Evolutionary conservation across 2,797 vertebrate species (phyloP).

Genomic region (Crenichthys baileyi): DNA sequence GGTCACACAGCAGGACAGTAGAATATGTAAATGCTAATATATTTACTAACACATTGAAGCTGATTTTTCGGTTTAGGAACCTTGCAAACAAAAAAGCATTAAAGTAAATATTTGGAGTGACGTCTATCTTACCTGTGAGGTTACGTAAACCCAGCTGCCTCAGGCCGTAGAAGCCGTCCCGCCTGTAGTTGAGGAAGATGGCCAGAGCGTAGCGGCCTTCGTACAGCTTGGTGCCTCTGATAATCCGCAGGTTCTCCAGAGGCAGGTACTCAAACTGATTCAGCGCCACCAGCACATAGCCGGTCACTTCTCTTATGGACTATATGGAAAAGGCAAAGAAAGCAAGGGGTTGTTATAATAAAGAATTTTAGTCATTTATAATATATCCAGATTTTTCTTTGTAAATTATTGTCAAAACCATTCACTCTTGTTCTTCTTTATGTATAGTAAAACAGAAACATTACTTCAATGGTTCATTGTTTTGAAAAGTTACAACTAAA

Average conservation of each 20-base stretch:
- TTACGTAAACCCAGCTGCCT: slow-evolving; percentile 93
- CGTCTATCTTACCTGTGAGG: slow-evolving; percentile 84
- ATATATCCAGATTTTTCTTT: background rate
- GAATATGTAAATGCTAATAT: background rate
- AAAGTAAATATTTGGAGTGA: background rate
- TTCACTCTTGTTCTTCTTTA: background rate
- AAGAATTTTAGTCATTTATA: background rate
- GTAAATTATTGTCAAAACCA: background rate
- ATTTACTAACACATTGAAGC: background rate
- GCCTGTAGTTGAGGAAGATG: slow-evolving; percentile 97
- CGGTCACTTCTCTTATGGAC: slow-evolving; percentile 97
- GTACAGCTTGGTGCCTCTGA: slow-evolving; percentile 94
- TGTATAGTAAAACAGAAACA: background rate
- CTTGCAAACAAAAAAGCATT: background rate
- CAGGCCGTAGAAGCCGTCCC: slow-evolving; percentile 92
- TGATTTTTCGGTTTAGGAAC: background rate
- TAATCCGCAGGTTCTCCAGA: slow-evolving; percentile 94
- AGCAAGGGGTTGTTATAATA: background rate
- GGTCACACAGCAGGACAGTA: too few relatives aligned
- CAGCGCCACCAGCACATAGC: slow-evolving; percentile 95
- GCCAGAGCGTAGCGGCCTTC: slow-evolving; percentile 92
- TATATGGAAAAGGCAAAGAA: slow-evolving; percentile 53
- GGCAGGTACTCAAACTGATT: slow-evolving; percentile 98
- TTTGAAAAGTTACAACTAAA: background rate
- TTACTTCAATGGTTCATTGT: too few relatives aligned